Evolutionary conservation across 2,888 invertebrate genomes (phyloP), one percentile per base, ranked within the genome.

Genomic region (Belgica antarctica): DNA sequence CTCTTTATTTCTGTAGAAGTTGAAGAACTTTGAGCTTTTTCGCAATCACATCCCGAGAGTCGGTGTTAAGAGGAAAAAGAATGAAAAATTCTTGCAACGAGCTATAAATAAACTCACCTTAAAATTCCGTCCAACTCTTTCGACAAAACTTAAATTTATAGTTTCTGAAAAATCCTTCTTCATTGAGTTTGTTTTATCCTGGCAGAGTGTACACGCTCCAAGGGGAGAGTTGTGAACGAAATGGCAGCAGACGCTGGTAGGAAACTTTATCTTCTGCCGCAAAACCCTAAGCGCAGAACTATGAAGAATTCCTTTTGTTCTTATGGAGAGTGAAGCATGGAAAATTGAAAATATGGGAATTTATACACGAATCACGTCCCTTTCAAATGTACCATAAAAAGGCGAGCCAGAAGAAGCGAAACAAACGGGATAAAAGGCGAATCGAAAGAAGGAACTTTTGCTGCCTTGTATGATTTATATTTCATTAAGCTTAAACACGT

Each of bases 331-430:
- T n/a, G 15, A 52, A 27, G 61, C 61, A 31, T 5, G 46, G 52
- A 15, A 66, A 66, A 66, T 66, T 66, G 66, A 66, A 66, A 66
- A 66, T 47, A 52, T 66, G 41, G 46, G 41, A 41, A 47, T 66
- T 52, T 24, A 47, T 52, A 66, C n/a, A 24, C 46, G 47, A 66
- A 66, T 66, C 66, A 66, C 66, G 66, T 66, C n/a, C 66, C 27
- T 12, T 36, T 52, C 66, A 66, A 66, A 52, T 66, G 52, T 66
- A 52, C 27, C 52, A 52, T 52, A 5, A 22, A 52, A 22, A 24
- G 52, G 8, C 17, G 24, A 19, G 8, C 25, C 4, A 61, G 27
- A 61, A 47, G 5, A 12, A 47, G 17, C 5, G 17, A 15, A 8
- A n/a, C 10, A 47, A n/a, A 47, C 34, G 34, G n/a, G n/a, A n/a